Evolutionary conservation across 1,140 invertebrate genomes (phyloP), one percentile per base, ranked within the genome.

Genomic region (Tetragonula clypearis): DNA sequence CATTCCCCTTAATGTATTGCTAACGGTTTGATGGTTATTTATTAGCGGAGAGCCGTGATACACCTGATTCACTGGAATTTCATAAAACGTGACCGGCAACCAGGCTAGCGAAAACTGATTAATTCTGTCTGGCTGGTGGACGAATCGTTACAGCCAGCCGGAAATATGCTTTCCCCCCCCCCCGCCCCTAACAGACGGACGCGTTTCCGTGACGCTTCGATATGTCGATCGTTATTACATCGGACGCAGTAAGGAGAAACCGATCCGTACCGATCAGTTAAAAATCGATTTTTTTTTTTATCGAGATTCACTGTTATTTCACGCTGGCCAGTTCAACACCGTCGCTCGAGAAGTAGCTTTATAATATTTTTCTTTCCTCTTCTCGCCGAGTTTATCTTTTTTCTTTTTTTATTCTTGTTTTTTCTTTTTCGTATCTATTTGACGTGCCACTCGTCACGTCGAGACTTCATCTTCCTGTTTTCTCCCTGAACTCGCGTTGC

Each of bases 61-160:
- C 68, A 72, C 68, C 60, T 68, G 79, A 81, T 72, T 72, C 68
- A 23, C 8, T 56, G 79, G 56, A 72, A 72, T 80, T 60, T 80
- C 79, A 72, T 80, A 72, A 80, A 81, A 81, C 79, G 79, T 71
- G 78, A 80, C 62, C 62, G 60, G n/a, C 41, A 41, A n/a, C 21
- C 30, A 15, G 11, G 53, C 79, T 26, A 58, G 79, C 56, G n/a
- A 81, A 81, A 72, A 60, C 79, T 81, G 79, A 72, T 81, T 81
- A 81, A 81, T 81, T 81, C 79, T 56, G 65, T 35, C 56, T 49
- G 55, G 9, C 79, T 41, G 30, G 2, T 72, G 68, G 23, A 72
- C 79, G 79, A 72, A 60, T 72, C 68, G 62, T 26, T 26, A 55
- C 49, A 17, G 26, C 35, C 19, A 23, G 23, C 21, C 79, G 35